A percentile compares a stretch with the other conserved stretches of the same genome.
Evolutionary conservation across 1,140 invertebrate genomes (phyloP).

Genomic region (Hirudo medicinalis): DNA sequence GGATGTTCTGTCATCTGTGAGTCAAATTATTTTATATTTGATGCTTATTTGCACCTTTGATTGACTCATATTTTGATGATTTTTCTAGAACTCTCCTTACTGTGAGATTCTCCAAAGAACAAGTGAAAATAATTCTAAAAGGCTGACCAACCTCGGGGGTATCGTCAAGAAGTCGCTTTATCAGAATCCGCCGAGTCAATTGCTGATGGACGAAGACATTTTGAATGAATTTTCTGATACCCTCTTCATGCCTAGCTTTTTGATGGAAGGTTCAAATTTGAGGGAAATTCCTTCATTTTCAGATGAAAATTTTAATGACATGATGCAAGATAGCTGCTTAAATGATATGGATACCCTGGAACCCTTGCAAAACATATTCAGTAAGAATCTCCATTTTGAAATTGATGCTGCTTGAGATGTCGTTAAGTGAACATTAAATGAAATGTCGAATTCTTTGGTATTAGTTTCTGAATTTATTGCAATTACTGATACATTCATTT

Average conservation of each 20-base stretch:
- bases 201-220: neutral
- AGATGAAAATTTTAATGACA: neutral
- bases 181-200: neutral
- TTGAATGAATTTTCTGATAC: conserved; percentile 5
- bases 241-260: neutral
- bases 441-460: neutral
- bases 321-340: neutral
- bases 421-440: too few relatives aligned
- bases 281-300: conserved; percentile 1
- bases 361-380: neutral
- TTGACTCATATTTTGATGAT: neutral
- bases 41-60: neutral
- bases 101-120: conserved; percentile 8
- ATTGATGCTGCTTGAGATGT: too few relatives aligned
- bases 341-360: conserved; percentile 8
- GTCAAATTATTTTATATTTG: neutral
- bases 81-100: neutral
- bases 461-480: neutral
- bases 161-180: neutral
- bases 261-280: conserved; percentile 2
- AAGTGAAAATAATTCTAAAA: conserved; percentile 5
- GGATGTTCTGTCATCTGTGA: neutral
- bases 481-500: neutral
- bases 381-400: too few relatives aligned
- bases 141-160: neutral